Conservation (phyloP, 1,140 invertebrate species). For the Papilio polytes region DNA sequence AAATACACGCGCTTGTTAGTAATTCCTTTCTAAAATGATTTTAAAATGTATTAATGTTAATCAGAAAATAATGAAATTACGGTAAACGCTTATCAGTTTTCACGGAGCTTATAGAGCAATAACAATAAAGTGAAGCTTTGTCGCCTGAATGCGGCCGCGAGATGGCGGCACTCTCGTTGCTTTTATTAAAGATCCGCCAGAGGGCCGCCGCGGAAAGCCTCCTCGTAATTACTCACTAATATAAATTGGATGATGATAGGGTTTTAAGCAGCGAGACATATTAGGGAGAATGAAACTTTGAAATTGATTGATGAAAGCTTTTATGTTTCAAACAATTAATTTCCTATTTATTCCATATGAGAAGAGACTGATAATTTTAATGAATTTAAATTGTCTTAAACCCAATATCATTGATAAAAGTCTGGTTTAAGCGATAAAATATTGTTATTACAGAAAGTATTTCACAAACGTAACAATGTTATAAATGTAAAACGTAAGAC, state of each 20-base stretch:
- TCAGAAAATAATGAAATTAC: not conserved
- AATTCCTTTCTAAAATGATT: not conserved
- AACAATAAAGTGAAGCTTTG: not conserved
- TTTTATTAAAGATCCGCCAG: not conserved
- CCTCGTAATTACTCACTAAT: constrained; percentile 3
- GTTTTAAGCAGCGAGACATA: not conserved
- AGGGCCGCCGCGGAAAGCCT: not conserved
- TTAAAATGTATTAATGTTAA: not conserved
- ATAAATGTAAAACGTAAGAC: not conserved
- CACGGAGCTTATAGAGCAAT: not conserved
- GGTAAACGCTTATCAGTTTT: not conserved
- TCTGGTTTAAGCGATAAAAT: too few relatives aligned
- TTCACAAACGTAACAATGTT: not conserved
- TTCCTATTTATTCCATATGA: not conserved
- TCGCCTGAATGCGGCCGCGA: not conserved
- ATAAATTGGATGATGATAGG: constrained; percentile 12
- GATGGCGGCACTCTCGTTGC: not conserved
- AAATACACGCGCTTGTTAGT: not conserved
- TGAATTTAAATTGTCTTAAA: too few relatives aligned
- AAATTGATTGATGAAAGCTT: too few relatives aligned
- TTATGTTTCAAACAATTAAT: not conserved
- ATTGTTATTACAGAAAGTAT: too few relatives aligned
- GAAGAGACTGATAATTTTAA: not conserved
- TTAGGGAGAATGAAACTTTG: not conserved
- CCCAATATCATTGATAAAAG: too few relatives aligned